A percentile compares a stretch with the other conserved stretches of the same genome.
Evolutionary conservation across 1,140 invertebrate species (phyloP).

Genomic region (Zaprionus ghesquierei): DNA sequence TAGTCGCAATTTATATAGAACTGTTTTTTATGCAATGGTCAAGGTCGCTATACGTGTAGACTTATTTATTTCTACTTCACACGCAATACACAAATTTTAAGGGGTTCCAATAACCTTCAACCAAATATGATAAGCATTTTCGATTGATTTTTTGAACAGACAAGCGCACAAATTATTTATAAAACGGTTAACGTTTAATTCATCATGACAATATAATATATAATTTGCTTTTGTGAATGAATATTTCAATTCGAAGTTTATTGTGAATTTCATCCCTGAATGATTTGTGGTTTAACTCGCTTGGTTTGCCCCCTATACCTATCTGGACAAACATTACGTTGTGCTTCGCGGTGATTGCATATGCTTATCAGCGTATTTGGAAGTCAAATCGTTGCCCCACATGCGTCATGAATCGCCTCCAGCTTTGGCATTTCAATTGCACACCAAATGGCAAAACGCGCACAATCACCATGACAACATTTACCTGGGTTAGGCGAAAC

Average conservation of each 20-base stretch:
- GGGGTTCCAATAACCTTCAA: not conserved
- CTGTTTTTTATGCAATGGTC: not conserved
- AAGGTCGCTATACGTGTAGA: not conserved
- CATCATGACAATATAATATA: not conserved
- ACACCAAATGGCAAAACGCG: slow-evolving; percentile 3
- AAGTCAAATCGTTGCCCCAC: slow-evolving; percentile 44
- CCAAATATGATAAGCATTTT: not conserved
- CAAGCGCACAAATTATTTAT: not conserved
- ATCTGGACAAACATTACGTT: not conserved
- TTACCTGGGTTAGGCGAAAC: not conserved
- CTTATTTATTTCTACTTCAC: not conserved
- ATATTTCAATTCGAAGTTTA: not conserved
- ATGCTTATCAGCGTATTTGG: slow-evolving; percentile 62
- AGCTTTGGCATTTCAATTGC: slow-evolving; percentile 38
- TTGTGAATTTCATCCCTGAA: not conserved
- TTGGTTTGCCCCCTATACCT: not conserved
- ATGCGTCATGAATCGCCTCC: slow-evolving; percentile 21
- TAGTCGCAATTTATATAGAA: not conserved
- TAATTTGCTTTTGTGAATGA: not conserved
- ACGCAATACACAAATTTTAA: not conserved
- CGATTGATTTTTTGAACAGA: not conserved
- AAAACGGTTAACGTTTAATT: not conserved
- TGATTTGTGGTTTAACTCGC: not conserved
- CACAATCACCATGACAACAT: slow-evolving; percentile 37
- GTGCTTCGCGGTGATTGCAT: slow-evolving; percentile 7